Evolutionary conservation across 1,140 invertebrate species (phyloP).

Genomic region (Trachelipus rathkii): DNA sequence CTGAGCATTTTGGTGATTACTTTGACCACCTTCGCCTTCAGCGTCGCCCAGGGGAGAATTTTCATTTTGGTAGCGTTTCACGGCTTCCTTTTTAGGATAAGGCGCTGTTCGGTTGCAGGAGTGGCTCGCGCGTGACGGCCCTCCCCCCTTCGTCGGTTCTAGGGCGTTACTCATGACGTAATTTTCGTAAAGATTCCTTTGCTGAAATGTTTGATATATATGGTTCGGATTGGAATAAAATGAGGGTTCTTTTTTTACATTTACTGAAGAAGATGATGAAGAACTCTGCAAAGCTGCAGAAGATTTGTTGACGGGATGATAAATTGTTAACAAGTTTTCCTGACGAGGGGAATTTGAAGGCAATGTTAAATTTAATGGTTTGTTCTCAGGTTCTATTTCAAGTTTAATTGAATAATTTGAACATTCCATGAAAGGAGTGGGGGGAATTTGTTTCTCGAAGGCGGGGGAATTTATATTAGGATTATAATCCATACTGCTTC

Average conservation of each 20-base stretch:
- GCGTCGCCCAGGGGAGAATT: neutral
- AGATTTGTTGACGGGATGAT: neutral
- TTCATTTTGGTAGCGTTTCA: neutral
- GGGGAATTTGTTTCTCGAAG: neutral
- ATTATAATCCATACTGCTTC: neutral
- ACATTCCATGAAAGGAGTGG: neutral
- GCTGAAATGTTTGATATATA: no score
- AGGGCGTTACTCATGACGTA: neutral
- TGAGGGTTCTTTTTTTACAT: neutral
- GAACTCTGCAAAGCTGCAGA: neutral
- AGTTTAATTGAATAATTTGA: neutral
- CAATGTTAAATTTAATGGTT: neutral
- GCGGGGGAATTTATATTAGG: neutral
- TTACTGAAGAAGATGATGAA: neutral
- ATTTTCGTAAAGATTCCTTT: neutral
- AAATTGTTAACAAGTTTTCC: neutral
- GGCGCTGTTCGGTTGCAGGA: neutral
- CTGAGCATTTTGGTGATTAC: neutral
- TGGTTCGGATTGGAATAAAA: neutral
- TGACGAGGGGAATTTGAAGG: neutral
- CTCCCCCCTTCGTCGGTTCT: neutral
- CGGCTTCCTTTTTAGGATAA: slow-evolving; percentile 4
- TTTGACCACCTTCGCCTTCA: neutral
- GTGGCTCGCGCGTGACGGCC: neutral
- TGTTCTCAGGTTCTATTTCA: neutral